A percentile compares a stretch with the other conserved stretches of the same genome.
These are phyloP conservation scores for Chelidonichthys spinosus DNA, from an alignment of 2,797 vertebrate species.

Conservation along the genomic window DNA sequence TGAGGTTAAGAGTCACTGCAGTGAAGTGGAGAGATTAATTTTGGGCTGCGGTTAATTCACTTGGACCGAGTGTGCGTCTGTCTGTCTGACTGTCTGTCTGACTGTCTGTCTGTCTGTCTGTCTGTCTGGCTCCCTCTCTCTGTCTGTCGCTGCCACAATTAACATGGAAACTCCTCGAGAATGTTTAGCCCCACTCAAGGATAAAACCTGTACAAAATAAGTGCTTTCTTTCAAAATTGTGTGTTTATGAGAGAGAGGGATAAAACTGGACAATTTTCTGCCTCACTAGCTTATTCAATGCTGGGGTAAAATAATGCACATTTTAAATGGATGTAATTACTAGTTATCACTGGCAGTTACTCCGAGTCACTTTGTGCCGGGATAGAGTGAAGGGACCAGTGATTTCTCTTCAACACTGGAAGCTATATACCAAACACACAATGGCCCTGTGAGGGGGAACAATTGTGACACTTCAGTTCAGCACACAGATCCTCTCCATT, in stretches of 20 bases:
- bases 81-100: slow-evolving; percentile 45
- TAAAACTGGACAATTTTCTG: slow-evolving; percentile 90
- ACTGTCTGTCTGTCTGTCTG: slow-evolving; percentile 50
- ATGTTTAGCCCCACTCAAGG: slow-evolving; percentile 79
- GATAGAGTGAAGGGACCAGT: slow-evolving; percentile 75
- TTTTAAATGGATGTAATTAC: slow-evolving; percentile 90
- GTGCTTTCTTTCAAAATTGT: slow-evolving; percentile 74
- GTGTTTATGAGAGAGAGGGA: slow-evolving; percentile 82
- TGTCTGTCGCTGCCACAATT: slow-evolving; percentile 69
- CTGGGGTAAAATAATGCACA: slow-evolving; percentile 88
- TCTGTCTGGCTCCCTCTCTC: slow-evolving; percentile 55
- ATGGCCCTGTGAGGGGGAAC: slow-evolving; percentile 48
- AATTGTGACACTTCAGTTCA: slow-evolving; percentile 45
- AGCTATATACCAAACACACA: slow-evolving; percentile 63
- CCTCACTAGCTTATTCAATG: slow-evolving; percentile 88
- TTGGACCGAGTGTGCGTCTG: slow-evolving; percentile 57
- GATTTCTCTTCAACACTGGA: slow-evolving; percentile 68
- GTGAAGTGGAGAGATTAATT: slow-evolving; percentile 76
- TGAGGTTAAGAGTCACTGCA: slow-evolving; percentile 61
- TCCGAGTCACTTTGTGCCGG: slow-evolving; percentile 77
- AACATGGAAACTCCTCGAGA: slow-evolving; percentile 68
- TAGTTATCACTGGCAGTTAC: slow-evolving; percentile 86
- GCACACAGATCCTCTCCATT: slow-evolving; percentile 55
- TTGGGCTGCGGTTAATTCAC: slow-evolving; percentile 51
- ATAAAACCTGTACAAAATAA: slow-evolving; percentile 80